A percentile compares a stretch with the other conserved stretches of the same genome.
These are phyloP conservation scores for Cardiocondyla obscurior DNA, from an alignment of 1,140 invertebrate species.

Conservation along the genomic window DNA sequence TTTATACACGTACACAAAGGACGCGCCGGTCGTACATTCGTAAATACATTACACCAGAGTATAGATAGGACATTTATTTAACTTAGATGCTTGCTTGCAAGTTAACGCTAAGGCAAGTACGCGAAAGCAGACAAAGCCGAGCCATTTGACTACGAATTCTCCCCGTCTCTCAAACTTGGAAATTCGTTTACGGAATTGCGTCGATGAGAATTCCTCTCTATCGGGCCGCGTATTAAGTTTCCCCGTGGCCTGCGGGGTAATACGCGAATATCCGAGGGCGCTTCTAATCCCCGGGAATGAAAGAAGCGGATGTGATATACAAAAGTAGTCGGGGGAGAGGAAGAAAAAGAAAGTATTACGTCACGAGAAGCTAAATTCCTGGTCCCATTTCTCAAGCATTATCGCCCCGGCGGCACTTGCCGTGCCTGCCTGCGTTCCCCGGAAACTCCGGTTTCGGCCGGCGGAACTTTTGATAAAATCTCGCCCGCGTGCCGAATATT, in stretches of 20 bases:
- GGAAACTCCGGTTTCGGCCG: slow-evolving; percentile 45
- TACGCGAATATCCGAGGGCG: neutral
- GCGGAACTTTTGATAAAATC: slow-evolving; percentile 49
- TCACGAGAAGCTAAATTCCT: slow-evolving; percentile 68
- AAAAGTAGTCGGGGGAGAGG: slow-evolving; percentile 60
- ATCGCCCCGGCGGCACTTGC: slow-evolving; percentile 55
- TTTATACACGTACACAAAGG: neutral
- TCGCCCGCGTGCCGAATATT: slow-evolving; percentile 33
- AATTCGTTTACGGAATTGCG: slow-evolving; percentile 13
- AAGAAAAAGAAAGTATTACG: too few species aligned
- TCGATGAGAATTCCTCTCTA: slow-evolving; percentile 5
- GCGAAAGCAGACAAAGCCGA: slow-evolving; percentile 41
- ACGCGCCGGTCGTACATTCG: neutral
- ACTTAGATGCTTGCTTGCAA: slow-evolving; percentile 8
- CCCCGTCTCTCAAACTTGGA: neutral
- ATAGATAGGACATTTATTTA: slow-evolving; percentile 26
- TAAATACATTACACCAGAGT: neutral
- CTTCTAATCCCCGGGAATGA: slow-evolving; percentile 17
- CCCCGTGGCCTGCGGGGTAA: neutral
- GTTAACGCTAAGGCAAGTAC: slow-evolving; percentile 31
- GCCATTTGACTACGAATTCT: slow-evolving; percentile 30
- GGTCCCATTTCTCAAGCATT: slow-evolving; percentile 73
- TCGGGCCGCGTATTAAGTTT: slow-evolving; percentile 15
- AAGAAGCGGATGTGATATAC: slow-evolving; percentile 58
- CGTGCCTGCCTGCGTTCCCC: slow-evolving; percentile 1